Conservation (phyloP, 2,113 vertebrate genomes). For the Macquaria ambigua region DNA sequence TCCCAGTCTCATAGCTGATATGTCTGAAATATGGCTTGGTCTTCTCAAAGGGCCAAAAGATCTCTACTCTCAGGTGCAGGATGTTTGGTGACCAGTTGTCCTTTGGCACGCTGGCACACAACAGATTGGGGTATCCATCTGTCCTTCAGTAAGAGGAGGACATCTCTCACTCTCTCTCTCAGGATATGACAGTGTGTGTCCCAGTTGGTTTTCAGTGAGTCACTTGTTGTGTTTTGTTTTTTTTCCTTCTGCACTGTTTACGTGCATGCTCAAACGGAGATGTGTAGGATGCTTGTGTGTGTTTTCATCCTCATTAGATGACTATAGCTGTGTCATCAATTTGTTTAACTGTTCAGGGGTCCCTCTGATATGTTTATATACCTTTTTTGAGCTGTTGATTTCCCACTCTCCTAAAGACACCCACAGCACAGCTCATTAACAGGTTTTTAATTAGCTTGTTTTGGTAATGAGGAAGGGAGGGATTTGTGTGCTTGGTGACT, state of each 20-base stretch:
- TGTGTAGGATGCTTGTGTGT: conserved; percentile 39
- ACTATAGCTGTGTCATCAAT: conserved; percentile 57
- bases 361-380: conserved; percentile 47
- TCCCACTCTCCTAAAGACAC: conserved; percentile 44
- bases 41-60: not conserved
- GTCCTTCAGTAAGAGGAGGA: conserved; percentile 65
- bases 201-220: conserved; percentile 80
- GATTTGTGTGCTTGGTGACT: conserved; percentile 47
- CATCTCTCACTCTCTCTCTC: conserved; percentile 65
- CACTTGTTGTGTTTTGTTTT: conserved; percentile 66
- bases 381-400: conserved; percentile 28
- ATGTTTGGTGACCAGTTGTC: conserved; percentile 59
- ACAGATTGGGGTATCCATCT: conserved; percentile 76
- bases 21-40: not conserved
- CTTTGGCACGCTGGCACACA: conserved; percentile 61
- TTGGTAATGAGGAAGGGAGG: conserved; percentile 65
- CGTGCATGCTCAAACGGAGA: conserved; percentile 24
- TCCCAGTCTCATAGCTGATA: not conserved
- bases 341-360: conserved; percentile 44
- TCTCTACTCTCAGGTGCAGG: conserved; percentile 49
- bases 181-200: conserved; percentile 77
- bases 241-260: conserved; percentile 42
- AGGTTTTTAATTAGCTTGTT: conserved; percentile 73
- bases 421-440: conserved; percentile 57
- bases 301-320: conserved; percentile 34